phyloP scores from a whole-genome alignment of 1,140 invertebrate species.

The Megalonaias nervosa region DNA sequence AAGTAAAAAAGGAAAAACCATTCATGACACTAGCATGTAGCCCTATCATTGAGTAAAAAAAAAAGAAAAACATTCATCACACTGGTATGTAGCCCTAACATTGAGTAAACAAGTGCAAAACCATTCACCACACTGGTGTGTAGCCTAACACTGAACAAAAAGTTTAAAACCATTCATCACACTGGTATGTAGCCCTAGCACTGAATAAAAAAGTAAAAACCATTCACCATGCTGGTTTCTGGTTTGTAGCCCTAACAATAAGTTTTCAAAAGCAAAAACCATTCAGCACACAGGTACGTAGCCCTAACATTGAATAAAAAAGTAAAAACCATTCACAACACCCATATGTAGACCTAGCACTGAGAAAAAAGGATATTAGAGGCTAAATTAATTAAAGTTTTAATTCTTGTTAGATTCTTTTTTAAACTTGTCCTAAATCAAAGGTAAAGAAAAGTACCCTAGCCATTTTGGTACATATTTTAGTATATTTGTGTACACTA shows the following conservation, averaged over 20 bases:
- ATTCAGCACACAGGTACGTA: slow-evolving; percentile 59
- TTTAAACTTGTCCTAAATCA: too few species aligned
- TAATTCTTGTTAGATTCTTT: too few species aligned
- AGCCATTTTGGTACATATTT: too few species aligned
- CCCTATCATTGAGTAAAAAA: slow-evolving; percentile 32
- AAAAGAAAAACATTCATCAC: slow-evolving; percentile 58
- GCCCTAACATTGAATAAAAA: slow-evolving; percentile 35
- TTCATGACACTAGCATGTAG: slow-evolving; percentile 56
- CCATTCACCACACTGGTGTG: slow-evolving; percentile 60
- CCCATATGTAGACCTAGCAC: neutral
- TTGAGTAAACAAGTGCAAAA: slow-evolving; percentile 36
- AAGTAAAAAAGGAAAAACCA: slow-evolving; percentile 45
- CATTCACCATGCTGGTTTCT: slow-evolving; percentile 59
- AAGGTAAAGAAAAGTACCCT: too few species aligned
- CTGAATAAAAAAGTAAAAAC: slow-evolving; percentile 40
- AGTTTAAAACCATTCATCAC: slow-evolving; percentile 59
- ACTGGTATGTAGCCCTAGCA: slow-evolving; percentile 55
- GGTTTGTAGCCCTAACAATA: slow-evolving; percentile 49
- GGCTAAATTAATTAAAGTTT: too few species aligned
- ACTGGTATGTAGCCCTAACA: slow-evolving; percentile 56
- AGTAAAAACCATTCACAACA: neutral
- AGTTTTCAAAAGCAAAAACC: slow-evolving; percentile 44
- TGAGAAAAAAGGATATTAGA: neutral
- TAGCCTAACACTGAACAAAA: slow-evolving; percentile 33
- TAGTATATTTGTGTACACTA: too few species aligned